Evolutionary conservation across 2,797 vertebrate genomes (phyloP), one percentile per base, ranked within the genome.

Genomic region (Rallus crepitans): DNA sequence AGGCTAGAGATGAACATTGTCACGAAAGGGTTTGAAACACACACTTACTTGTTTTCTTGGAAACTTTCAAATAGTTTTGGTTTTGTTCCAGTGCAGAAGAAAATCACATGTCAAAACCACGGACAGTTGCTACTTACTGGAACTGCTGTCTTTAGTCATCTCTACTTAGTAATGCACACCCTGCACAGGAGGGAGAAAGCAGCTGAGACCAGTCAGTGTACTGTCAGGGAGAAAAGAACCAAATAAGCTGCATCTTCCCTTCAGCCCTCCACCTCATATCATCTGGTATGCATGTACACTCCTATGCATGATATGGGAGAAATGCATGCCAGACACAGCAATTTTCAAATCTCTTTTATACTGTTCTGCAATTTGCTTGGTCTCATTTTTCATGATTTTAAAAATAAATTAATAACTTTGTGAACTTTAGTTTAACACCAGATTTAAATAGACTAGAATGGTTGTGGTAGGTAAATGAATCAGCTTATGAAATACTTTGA

Each of bases 71-170:
- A 80, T 57, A 82, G 28, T 57, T 96, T 92, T 93, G 89, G 48
- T 63, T 89, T 94, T 89, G 15, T 93, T 93, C 60, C 68, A 82
- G 39, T 56, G 35, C 9, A 89, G 80, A 95, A 94, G 70, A 93
- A 95, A 89, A 95, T 96, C 79, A 81, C 85, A 89, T 71, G 86
- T 63, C 81, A 92, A 93, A 96, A 92, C 77, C 90, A 94, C 42
- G 6, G 89, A 75, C 52, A 93, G 90, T 93, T 89, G 90, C 35
- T 96, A 37, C 73, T 96, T 93, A 95, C 94, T 93, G 94, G 88
- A 96, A 95, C n/a, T 80, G 83, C 25, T 84, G 63, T 70, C 66
- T 93, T 95, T 73, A 90, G 50, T 90, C 76, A 90, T 85, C 50
- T 88, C 63, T 88, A 20, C 27, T 86, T 42, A 70, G 52, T 60